phyloP scores from a whole-genome alignment of 2,797 vertebrate species.

The Thamnophis elegans region DNA sequence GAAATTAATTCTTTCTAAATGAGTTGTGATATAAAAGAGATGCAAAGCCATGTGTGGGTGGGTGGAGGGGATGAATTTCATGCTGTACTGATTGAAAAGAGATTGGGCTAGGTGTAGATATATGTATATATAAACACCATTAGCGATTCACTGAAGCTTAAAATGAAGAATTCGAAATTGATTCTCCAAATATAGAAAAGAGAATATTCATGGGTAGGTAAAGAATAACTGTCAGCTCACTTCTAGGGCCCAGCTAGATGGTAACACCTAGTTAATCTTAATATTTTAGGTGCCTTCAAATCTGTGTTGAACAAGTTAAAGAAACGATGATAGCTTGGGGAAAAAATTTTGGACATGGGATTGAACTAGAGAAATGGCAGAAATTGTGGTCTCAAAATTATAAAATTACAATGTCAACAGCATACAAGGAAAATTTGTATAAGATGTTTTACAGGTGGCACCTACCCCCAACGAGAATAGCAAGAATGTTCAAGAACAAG shows the following conservation, averaged over 20 bases:
- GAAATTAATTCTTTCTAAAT: constrained; percentile 49
- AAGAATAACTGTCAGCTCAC: background rate
- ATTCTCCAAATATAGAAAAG: background rate
- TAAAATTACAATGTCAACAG: no score
- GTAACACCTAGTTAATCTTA: background rate
- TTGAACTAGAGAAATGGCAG: no score
- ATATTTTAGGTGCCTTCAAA: background rate
- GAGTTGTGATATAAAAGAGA: constrained; percentile 27
- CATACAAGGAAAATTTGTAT: no score
- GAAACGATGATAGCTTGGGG: no score
- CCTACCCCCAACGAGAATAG: no score
- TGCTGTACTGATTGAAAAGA: constrained; percentile 40
- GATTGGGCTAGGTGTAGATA: background rate
- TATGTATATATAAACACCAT: constrained; percentile 23
- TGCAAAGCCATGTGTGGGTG: constrained; percentile 5
- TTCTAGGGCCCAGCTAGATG: background rate
- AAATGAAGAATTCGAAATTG: constrained; percentile 6
- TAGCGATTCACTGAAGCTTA: constrained; percentile 14
- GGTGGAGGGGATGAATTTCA: background rate
- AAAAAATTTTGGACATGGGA: no score
- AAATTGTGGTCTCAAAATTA: no score
- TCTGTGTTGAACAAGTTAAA: background rate
- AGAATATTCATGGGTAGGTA: background rate
- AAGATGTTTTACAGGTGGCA: no score
- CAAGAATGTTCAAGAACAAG: no score